Base-by-base conservation (phyloP, 2,797 vertebrate genomes). In the Austrolebias charrua region DNA sequence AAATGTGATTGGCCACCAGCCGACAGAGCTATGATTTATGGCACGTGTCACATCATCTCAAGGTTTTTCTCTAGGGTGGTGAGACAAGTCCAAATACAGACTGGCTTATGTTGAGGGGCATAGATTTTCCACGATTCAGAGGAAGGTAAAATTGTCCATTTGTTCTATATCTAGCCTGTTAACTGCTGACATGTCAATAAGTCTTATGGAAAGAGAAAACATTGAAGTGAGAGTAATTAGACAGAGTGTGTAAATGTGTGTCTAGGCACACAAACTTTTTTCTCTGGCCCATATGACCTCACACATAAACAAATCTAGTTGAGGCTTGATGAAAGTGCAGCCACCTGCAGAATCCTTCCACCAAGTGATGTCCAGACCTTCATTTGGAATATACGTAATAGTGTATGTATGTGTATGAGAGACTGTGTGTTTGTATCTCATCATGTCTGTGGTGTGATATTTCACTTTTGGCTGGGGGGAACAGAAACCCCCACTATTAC, bases 161-260 rank as follows among this genome's bases (percentile, higher is more conserved):
- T 87, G 83, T 87, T 83, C 85, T 84, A 76, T 89, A 90, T 89
- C 86, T 88, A 64, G 62, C 75, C 73, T 49, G 67, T 80, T 81
- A 87, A 90, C 89, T 76, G 86, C 90, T 90, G 90, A 91, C 87
- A 82, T 90, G 88, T 91, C 90, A 86, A 90, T 88, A 86, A 79
- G 82, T 85, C 88, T 90, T 87, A 81, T 76, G 83, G 79, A 88
- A 91, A 85, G 85, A 81, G 83, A 91, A 91, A 86, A 87, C 74
- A 88, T 66, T 75, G 84, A 86, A 86, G 85, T 48, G 56, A 72
- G 77, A 74, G 89, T 88, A 90, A 91, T 91, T 91, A 92, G 83
- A 83, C 84, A 72, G 84, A 61, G 71, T 75, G 75, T 82, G 74
- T 58, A 65, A 78, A 80, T 70, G 79, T 81, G 75, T 82, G 80